These are phyloP conservation scores for Xenopus tropicalis DNA, from an alignment of 2,113 vertebrate species.

Conservation along the genomic window DNA sequence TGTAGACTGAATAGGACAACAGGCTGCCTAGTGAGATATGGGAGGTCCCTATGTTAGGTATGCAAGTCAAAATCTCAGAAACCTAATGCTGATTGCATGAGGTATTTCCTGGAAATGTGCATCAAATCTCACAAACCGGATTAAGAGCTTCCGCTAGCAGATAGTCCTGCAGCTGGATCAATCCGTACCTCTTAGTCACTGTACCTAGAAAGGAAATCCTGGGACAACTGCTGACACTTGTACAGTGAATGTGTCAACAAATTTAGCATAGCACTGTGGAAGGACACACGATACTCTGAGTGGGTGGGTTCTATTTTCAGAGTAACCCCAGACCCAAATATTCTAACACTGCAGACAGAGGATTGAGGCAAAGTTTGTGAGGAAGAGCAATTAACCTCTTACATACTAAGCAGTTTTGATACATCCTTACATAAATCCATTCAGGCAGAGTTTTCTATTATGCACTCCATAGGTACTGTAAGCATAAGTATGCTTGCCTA, in stretches of 20 bases:
- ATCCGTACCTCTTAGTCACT: slow-evolving; percentile 16
- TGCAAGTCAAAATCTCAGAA: slow-evolving; percentile 6
- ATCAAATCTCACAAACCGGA: slow-evolving; percentile 30
- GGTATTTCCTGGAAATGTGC: slow-evolving; percentile 31
- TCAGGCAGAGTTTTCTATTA: too few relatives aligned
- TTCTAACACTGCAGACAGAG: slow-evolving; percentile 40
- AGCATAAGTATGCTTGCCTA: too few relatives aligned
- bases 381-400: slow-evolving; percentile 4
- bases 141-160: slow-evolving; percentile 32
- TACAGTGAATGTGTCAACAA: slow-evolving; percentile 26
- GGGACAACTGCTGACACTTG: slow-evolving; percentile 42
- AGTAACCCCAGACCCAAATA: slow-evolving; percentile 41
- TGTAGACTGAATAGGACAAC: too few relatives aligned
- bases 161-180: slow-evolving; percentile 32
- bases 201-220: slow-evolving; percentile 37
- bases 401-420: background rate
- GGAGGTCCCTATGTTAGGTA: background rate
- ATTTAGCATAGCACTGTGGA: slow-evolving; percentile 6
- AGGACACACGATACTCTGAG: slow-evolving; percentile 34
- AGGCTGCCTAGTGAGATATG: too few relatives aligned
- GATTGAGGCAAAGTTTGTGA: slow-evolving; percentile 12
- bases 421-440: background rate
- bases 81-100: slow-evolving; percentile 18
- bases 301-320: slow-evolving; percentile 47
- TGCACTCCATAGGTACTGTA: too few relatives aligned